Base-by-base conservation (phyloP, 2,113 vertebrate genomes). In the Nettapus auritus region DNA sequence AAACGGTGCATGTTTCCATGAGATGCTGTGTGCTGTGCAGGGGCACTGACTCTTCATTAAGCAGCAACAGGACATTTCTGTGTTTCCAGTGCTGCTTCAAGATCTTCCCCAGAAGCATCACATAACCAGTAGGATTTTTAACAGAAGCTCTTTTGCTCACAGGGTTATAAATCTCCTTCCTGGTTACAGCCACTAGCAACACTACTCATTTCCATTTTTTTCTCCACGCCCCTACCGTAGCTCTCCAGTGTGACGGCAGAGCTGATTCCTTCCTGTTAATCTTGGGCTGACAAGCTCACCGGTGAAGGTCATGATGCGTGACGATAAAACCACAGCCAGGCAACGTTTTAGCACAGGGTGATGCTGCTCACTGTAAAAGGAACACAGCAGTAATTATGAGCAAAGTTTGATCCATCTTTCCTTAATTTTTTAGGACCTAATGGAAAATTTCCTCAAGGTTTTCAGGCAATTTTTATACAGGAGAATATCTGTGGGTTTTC, bases 371-470 rank as follows among this genome's bases (percentile, higher is more conserved):
- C 71, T 82, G 2, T 74, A 59, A 91, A 75, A 85, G 57, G 28
- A 84, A 19, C 42, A 68, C 34, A 68, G 67, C 48, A 79, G 53
- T 73, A 82, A 66, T 66, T 91, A 52, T 46, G 53, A 64, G 59
- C 70, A 69, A 89, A 79, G 22, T 73, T 67, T 66, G 84, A 89
- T 87, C 82, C 70, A 55, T 40, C 10, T 23, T 57, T 87, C 67
- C 78, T 94, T 89, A 73, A 82, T 73, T 20, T 92, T 90, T 91
- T 89, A 82, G 57, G 55, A 85, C 67, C 40, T 59, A 59, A 56
- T 91, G 53, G 78, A 85, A 93, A 95, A 85, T 76, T 71, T 92
- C 28, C 78, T 87, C 21, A 22, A 63, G 36, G 80, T 88, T 85
- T 91, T 76, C 46, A 78, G 67, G 22, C 28, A 69, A 38, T 57